Conservation (phyloP, 2,888 invertebrate genomes). For the Zelleria hepariella region DNA sequence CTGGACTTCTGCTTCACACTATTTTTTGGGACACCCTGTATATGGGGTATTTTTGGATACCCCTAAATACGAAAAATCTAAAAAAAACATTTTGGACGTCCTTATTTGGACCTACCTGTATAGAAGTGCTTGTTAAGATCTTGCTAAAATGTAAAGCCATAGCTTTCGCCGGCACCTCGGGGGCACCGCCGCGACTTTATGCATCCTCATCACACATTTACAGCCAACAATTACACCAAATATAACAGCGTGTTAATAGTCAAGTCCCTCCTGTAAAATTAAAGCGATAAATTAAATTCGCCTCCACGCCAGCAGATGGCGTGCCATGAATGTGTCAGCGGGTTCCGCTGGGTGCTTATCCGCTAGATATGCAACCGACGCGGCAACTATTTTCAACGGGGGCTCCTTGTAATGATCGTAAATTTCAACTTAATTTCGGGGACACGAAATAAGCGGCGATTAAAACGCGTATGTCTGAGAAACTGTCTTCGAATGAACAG, state of each 20-base stretch:
- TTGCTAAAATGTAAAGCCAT: background rate
- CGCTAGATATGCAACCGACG: conserved; percentile 34
- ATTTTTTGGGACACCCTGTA: no score
- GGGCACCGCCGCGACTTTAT: background rate
- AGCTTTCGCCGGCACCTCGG: background rate
- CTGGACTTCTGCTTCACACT: no score
- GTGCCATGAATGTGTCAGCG: conserved; percentile 51
- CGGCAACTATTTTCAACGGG: conserved; percentile 45
- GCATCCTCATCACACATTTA: background rate
- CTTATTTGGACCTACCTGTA: no score
- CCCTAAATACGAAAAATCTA: no score
- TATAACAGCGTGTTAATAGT: background rate
- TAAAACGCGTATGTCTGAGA: conserved; percentile 35
- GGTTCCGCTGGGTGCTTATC: conserved; percentile 30
- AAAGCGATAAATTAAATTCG: conserved; percentile 28
- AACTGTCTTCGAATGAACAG: no score
- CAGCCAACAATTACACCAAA: background rate
- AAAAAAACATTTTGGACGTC: no score
- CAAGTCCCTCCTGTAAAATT: conserved; percentile 14
- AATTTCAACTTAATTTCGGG: conserved; percentile 32
- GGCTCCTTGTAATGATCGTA: conserved; percentile 47
- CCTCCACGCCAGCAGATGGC: conserved; percentile 13
- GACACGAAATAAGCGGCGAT: background rate
- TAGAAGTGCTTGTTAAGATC: no score
- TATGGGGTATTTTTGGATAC: no score